Evolutionary conservation across 2,113 vertebrate genomes (phyloP), one percentile per base, ranked within the genome.

Genomic region (Sitta europaea): DNA sequence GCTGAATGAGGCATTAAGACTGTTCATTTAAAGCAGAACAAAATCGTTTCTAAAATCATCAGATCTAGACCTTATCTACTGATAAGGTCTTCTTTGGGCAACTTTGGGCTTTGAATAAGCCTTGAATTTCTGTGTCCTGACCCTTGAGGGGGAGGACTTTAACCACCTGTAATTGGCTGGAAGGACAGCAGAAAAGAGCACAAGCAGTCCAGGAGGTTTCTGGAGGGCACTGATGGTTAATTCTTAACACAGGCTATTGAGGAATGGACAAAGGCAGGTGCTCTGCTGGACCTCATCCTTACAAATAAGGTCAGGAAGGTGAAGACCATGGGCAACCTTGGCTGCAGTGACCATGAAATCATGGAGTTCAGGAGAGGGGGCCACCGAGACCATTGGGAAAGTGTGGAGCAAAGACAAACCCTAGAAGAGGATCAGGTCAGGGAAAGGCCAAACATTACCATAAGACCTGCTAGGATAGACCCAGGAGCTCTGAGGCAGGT

Each of bases 281-380:
- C 11, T 82, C 84, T 36, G 38, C 38, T 50, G 31, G 29, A 74
- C 9, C 29, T 76, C 48, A 19, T 42, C n/a, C 11, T 68, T 35
- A 45, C 5, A 25, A 65, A n/a, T 3, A 68, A 68, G 33, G 14
- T 29, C 0, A 0, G 29, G n/a, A 40, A 59, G 25, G 25, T 50
- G 31, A 88, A 73, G 33, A 10, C 20, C 14, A 18, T 21, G 59
- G 5, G 9, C 33, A 77, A 19, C 24, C 11, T 35, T 67, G 38
- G 43, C 53, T 86, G 23, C 42, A 62, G 54, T 31, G 24, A 33
- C 38, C 35, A 50, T 23, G 38, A 29, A 51, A 85, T 48, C 24
- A 18, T 54, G 15, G 23, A 66, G 14, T 35, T 59, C 73, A 72
- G 48, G 24, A 81, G 23, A 53, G 9, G 9, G 24, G 14, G 24